Percentiles rank a stretch among this genome's conserved stretches.
These are phyloP conservation scores for Apamea epomidion DNA, from an alignment of 2,888 invertebrate genomes.

Conservation along the genomic window DNA sequence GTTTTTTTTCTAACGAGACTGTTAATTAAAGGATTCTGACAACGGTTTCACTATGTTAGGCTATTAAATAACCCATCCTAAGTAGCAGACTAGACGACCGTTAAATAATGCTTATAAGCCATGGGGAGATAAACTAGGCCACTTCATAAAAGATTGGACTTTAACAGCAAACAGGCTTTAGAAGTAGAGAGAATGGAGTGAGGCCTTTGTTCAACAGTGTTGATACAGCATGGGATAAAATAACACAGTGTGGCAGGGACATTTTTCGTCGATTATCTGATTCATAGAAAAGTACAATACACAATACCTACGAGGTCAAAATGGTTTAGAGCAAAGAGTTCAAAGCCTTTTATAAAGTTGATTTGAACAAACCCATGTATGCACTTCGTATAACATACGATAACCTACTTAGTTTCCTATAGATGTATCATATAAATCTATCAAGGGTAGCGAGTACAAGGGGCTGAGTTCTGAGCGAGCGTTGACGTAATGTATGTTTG, in stretches of 20 bases:
- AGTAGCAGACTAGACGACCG: too few relatives aligned
- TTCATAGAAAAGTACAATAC: too few relatives aligned
- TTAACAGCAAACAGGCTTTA: too few relatives aligned
- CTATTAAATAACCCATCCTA: neutral
- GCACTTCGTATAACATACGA: too few relatives aligned
- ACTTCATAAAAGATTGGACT: neutral
- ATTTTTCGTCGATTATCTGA: too few relatives aligned
- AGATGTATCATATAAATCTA: neutral
- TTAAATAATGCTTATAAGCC: neutral
- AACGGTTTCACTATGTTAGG: neutral
- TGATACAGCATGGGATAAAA: too few relatives aligned
- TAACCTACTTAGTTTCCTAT: neutral
- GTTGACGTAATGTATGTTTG: conserved; percentile 46
- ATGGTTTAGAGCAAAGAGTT: neutral
- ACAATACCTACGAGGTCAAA: too few relatives aligned
- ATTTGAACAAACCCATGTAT: neutral
- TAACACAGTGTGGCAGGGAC: too few relatives aligned
- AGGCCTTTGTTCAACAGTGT: too few relatives aligned
- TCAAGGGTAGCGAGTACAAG: conserved; percentile 13
- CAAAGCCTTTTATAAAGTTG: neutral
- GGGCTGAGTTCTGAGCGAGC: conserved; percentile 15
- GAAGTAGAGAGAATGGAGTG: too few relatives aligned
- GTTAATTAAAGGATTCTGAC: neutral
- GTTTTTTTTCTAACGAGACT: neutral
- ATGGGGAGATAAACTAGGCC: neutral